Evolutionary conservation across 1,140 invertebrate genomes (phyloP), one percentile per base, ranked within the genome.

Genomic region (Mya arenaria): DNA sequence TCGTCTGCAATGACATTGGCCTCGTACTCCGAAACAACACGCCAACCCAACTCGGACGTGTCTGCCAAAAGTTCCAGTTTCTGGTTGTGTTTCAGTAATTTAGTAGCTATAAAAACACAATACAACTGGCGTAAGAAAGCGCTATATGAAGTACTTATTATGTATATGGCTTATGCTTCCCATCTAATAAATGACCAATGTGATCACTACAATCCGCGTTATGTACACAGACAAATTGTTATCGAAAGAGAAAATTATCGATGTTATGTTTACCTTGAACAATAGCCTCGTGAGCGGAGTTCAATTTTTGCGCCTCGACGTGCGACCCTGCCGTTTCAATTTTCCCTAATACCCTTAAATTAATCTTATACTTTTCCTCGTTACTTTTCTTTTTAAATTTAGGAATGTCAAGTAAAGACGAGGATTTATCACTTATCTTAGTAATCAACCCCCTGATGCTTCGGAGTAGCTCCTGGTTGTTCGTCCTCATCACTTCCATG

Each of bases 341-440:
- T 13, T n/a, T 48, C 13, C 44, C n/a, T n/a, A 48, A n/a, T n/a
- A 48, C 44, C 44, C n/a, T 48, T 13, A n/a, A 48, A 28, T 60
- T 60, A 6, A 60, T 28, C 56, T 60, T 60, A 28, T 10, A 60
- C 56, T 60, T 19, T 23, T 60, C 8, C 56, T 60, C 56, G 56
- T 60, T 6, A 60, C 56, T 28, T 28, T 60, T 60, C 56, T 60
- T 60, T 28, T 23, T 60, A 60, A 60, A 60, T n/a, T n/a, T n/a
- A n/a, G n/a, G n/a, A n/a, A n/a, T n/a, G n/a, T n/a, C n/a, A n/a
- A n/a, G n/a, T n/a, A n/a, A n/a, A n/a, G n/a, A n/a, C n/a, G n/a
- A n/a, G n/a, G n/a, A n/a, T n/a, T n/a, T n/a, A n/a, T n/a, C n/a
- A n/a, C n/a, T n/a, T n/a, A n/a, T n/a, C n/a, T n/a, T n/a, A n/a